Evolutionary conservation across 2,113 vertebrate species (phyloP).

Genomic region (Sinocyclocheilus anshuiensis): DNA sequence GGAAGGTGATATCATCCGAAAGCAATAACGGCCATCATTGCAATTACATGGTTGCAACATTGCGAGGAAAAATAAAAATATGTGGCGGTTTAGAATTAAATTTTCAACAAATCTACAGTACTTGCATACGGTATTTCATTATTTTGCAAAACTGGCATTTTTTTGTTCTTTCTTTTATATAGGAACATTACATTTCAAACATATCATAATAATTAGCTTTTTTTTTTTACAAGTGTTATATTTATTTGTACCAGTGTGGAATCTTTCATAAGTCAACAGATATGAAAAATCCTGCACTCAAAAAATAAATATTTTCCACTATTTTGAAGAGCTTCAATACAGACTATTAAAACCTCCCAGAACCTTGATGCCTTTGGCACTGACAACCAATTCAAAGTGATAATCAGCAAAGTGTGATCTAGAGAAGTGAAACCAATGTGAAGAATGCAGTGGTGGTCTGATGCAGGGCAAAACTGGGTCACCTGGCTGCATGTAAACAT

Average conservation of each 20-base stretch:
- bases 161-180: background rate
- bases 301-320: background rate
- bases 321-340: background rate
- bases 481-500: slow-evolving; percentile 68
- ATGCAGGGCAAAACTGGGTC: slow-evolving; percentile 70
- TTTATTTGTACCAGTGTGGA: background rate
- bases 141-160: background rate
- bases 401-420: slow-evolving; percentile 7
- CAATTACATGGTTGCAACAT: slow-evolving; percentile 33
- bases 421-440: slow-evolving; percentile 29
- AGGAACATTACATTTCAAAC: background rate
- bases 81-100: slow-evolving; percentile 20
- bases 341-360: background rate
- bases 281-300: background rate
- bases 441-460: slow-evolving; percentile 51
- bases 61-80: slow-evolving; percentile 36
- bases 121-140: background rate
- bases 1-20: slow-evolving; percentile 49
- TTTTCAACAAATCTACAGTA: slow-evolving; percentile 4
- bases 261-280: background rate
- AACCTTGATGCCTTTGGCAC: background rate
- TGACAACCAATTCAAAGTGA: background rate
- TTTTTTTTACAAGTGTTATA: background rate
- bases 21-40: slow-evolving; percentile 50
- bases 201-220: background rate